phyloP scores from a whole-genome alignment of 92 coral and sea anemone species.

The Scolanthus callimorphus region DNA sequence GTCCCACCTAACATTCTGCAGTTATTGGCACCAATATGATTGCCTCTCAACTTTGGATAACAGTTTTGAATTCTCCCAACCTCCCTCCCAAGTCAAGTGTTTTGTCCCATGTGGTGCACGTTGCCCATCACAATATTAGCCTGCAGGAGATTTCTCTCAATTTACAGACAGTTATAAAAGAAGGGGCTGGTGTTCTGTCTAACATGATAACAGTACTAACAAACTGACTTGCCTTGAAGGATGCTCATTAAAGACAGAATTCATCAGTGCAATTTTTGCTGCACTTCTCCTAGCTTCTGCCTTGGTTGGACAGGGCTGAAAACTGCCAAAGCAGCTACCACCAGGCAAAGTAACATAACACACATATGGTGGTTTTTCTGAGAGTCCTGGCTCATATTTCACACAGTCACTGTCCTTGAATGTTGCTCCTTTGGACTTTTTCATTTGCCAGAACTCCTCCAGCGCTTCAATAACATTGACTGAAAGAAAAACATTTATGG shows the following conservation, averaged over 20 bases:
- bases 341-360: slow-evolving; percentile 88
- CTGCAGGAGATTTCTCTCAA: no score
- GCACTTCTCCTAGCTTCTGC: slow-evolving; percentile 91
- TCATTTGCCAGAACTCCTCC: slow-evolving; percentile 95
- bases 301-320: slow-evolving; percentile 84
- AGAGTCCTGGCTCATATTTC: slow-evolving; percentile 66
- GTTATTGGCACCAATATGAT: no score
- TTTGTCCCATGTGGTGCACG: no score
- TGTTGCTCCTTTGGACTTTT: slow-evolving; percentile 40
- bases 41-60: no score
- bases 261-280: slow-evolving; percentile 92
- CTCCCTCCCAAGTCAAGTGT: no score
- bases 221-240: slow-evolving; percentile 88
- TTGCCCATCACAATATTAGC: no score
- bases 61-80: no score
- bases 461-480: slow-evolving; percentile 80
- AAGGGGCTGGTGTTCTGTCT: no score
- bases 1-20: no score
- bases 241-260: slow-evolving; percentile 91
- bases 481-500: slow-evolving; percentile 16
- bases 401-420: slow-evolving; percentile 30
- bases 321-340: slow-evolving; percentile 92
- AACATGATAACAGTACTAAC: no score
- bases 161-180: no score
- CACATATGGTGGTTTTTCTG: slow-evolving; percentile 84